A percentile compares a stretch with the other conserved stretches of the same genome.
These are phyloP conservation scores for Hemaris fuciformis DNA, from an alignment of 2,888 invertebrate species.

Conservation along the genomic window DNA sequence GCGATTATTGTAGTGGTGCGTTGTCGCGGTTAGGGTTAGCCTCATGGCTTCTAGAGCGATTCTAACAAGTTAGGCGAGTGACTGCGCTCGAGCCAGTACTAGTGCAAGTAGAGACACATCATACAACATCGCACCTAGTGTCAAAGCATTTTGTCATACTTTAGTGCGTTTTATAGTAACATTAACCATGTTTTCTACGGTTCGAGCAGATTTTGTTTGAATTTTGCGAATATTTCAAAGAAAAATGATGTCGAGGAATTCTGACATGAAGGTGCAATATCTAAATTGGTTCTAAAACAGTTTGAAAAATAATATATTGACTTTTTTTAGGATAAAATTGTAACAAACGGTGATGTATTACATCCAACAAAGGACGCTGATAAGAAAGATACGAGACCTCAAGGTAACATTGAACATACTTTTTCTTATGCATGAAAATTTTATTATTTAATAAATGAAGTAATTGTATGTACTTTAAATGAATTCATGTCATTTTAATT, in stretches of 20 bases:
- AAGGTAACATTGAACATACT: constrained; percentile 42
- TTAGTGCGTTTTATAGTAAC: background rate
- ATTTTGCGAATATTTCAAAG: background rate
- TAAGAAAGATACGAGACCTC: constrained; percentile 54
- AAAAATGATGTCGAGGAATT: background rate
- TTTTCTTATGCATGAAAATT: background rate
- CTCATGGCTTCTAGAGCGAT: constrained; percentile 7
- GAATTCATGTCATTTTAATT: constrained; percentile 11
- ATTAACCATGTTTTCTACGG: background rate
- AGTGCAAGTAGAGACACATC: constrained; percentile 8
- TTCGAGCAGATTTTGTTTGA: background rate
- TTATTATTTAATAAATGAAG: background rate
- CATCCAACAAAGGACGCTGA: constrained; percentile 52
- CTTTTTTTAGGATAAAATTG: constrained; percentile 58
- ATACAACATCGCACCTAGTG: constrained; percentile 6
- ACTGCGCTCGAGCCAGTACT: background rate
- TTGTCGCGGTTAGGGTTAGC: background rate
- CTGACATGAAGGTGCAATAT: background rate
- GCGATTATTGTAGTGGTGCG: background rate
- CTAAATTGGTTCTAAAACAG: background rate
- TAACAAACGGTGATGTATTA: constrained; percentile 70
- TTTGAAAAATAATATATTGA: background rate
- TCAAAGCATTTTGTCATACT: constrained; percentile 7
- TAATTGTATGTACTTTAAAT: background rate
- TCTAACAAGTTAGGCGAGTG: constrained; percentile 11